Evolutionary conservation across 2,888 invertebrate genomes (phyloP).

Genomic region (Danaus chrysippus): DNA sequence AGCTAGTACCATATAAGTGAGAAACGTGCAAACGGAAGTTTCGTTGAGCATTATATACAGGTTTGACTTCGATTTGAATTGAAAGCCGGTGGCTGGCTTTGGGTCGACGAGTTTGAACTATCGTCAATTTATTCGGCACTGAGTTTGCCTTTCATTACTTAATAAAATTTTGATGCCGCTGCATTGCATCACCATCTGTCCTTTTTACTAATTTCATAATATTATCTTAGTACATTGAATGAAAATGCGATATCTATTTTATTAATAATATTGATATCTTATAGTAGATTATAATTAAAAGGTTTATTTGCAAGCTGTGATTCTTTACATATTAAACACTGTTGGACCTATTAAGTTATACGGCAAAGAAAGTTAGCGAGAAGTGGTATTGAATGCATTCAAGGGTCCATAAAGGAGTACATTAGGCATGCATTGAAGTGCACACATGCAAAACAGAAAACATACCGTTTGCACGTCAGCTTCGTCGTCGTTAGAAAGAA

Average conservation of each 20-base stretch:
- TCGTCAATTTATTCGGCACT: slow-evolving; percentile 13
- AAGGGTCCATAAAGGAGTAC: not conserved
- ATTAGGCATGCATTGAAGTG: not conserved
- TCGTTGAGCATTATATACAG: slow-evolving; percentile 34
- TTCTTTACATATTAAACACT: not conserved
- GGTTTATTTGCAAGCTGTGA: too few relatives aligned
- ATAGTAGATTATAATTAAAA: not conserved
- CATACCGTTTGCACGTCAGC: slow-evolving; percentile 4
- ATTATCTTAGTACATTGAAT: not conserved
- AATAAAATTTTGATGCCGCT: not conserved
- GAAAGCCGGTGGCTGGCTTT: slow-evolving; percentile 32
- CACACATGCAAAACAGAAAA: slow-evolving; percentile 6
- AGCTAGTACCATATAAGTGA: not conserved
- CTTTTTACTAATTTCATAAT: not conserved
- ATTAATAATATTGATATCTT: not conserved
- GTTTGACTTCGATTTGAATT: slow-evolving; percentile 40
- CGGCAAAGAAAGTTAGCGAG: not conserved
- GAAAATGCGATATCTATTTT: not conserved
- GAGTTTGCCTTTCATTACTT: slow-evolving; percentile 9
- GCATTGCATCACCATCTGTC: not conserved
- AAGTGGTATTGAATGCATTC: not conserved
- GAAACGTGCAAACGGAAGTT: slow-evolving; percentile 13
- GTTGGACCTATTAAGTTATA: not conserved
- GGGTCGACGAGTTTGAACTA: slow-evolving; percentile 22
- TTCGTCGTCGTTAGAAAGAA: slow-evolving; percentile 22